Base-by-base conservation (phyloP, 2,113 vertebrate genomes). In the Kryptolebias marmoratus region DNA sequence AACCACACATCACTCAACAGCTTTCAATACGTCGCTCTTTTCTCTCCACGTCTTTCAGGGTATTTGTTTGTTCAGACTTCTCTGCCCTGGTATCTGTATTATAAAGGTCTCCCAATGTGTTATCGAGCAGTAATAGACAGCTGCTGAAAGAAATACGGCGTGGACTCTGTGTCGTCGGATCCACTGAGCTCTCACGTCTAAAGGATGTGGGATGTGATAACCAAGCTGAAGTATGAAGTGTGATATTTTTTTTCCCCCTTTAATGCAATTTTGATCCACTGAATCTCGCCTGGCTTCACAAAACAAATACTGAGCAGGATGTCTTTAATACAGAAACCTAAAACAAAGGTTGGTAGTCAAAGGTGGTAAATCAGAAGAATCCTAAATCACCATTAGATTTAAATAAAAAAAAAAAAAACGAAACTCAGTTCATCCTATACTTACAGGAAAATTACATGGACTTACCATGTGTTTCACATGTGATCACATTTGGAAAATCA, bases 31-130 rank as follows among this genome's bases (percentile, higher is more conserved):
- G 58, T 80, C 58, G 65, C 45, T 61, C 71, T 64, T 71, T 56
- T 71, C 82, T 62, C 72, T 67, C 71, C 48, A 27, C 55, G 15
- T 68, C 81, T 82, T 79, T 84, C 48, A 7, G 42, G 61, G 79
- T 71, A 68, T 87, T 81, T 87, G 79, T 89, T 90, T 89, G 84
- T 70, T 84, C 71, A 81, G 70, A 68, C 77, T 87, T 64, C 64
- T 79, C 69, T 78, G 72, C 68, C 64, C 74, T n/a, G 39, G 53
- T 54, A 63, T 73, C 77, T 79, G 71, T 63, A 56, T 87, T 83
- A 78, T 65, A 60, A 54, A 58, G 58, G 39, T 72, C 54, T 87
- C 68, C 63, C 64, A 8, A 18, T 80, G 68, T 73, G 62, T 65
- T 81, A 80, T 75, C 1, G 54, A 65, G 71, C 50, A 39, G 60